Conservation (phyloP, 2,797 vertebrate genomes). For the Siniperca scherzeri region DNA sequence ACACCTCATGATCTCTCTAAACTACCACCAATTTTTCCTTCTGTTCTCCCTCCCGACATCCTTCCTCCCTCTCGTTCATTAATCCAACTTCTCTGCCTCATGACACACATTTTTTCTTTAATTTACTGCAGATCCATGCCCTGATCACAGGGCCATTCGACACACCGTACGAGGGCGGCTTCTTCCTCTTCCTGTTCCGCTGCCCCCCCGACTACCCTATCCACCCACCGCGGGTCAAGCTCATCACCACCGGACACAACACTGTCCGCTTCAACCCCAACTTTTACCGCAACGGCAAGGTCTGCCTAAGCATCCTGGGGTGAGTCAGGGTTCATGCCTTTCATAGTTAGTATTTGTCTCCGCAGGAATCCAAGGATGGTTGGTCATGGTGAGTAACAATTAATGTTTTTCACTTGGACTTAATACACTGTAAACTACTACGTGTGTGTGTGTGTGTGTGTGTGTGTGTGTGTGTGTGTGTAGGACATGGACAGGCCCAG, state of each 20-base stretch:
- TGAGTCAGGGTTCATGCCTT: slow-evolving; percentile 75
- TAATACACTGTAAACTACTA: not conserved
- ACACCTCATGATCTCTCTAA: not conserved
- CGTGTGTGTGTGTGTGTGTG: not conserved
- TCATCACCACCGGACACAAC: slow-evolving; percentile 98
- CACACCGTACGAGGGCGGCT: slow-evolving; percentile 98
- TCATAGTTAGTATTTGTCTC: not conserved
- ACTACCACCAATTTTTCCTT: no score
- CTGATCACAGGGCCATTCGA: slow-evolving; percentile 98
- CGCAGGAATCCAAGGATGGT: not conserved
- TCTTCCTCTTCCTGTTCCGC: slow-evolving; percentile 99
- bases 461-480: slow-evolving; percentile 25
- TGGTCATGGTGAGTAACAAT: not conserved
- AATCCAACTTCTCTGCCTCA: not conserved
- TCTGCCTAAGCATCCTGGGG: slow-evolving; percentile 99
- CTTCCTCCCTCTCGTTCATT: not conserved
- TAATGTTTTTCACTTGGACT: not conserved
- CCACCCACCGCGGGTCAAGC: slow-evolving; percentile 97
- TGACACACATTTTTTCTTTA: not conserved
- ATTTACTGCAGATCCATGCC: slow-evolving; percentile 91
- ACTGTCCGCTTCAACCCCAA: slow-evolving; percentile 99
- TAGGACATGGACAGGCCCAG: slow-evolving; percentile 98
- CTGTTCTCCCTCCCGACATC: no score
- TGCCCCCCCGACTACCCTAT: slow-evolving; percentile 99
- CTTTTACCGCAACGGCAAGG: slow-evolving; percentile 99